Evolutionary conservation across 2,113 vertebrate genomes (phyloP), one percentile per base, ranked within the genome.

Genomic region (Engraulis encrasicolus): DNA sequence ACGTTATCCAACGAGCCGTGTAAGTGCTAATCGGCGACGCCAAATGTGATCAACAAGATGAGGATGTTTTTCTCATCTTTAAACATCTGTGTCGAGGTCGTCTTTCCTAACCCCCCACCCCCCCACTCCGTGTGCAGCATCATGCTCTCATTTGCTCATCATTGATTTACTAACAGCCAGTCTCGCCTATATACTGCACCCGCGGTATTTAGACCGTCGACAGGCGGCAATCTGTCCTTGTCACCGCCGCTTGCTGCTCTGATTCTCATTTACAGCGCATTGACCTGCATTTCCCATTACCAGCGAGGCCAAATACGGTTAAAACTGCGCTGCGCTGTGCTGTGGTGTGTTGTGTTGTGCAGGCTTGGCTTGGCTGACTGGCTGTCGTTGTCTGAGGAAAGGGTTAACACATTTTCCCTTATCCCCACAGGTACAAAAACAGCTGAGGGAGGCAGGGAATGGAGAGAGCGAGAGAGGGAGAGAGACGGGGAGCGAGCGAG

Each of bases 391-490:
- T 4, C 66, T 31, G n/a, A n/a, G n/a, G 66, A 74, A 74, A 17
- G 66, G 66, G 66, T 74, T 74, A 74, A 74, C 66, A 74, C 66
- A 74, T 74, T 45, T 74, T 74, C 31, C n/a, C 11, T 74, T 74
- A 74, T 74, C 66, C 66, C 66, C 66, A 74, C 66, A 74, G 66
- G 66, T 86, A 81, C 82, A 52, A 81, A 78, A 27, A 77, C 45
- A 34, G 20, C 77, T 31, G 19, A 27, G 40, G 31, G 50, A 27
- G 9, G 31, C 66, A 74, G 66, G 11, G 27, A 27, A 50, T 9
- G 37, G 91, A 90, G 91, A 88, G 84, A 17, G 58, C 14, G 40
- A 48, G 6, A 58, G 45, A 77, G 37, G 20, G 66, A 52, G 79
- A 80, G 78, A 27, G 23, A 34, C 18, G 36, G 23, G 9, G 40